phyloP scores from a whole-genome alignment of 2,888 invertebrate genomes.

The Apamea crenata region DNA sequence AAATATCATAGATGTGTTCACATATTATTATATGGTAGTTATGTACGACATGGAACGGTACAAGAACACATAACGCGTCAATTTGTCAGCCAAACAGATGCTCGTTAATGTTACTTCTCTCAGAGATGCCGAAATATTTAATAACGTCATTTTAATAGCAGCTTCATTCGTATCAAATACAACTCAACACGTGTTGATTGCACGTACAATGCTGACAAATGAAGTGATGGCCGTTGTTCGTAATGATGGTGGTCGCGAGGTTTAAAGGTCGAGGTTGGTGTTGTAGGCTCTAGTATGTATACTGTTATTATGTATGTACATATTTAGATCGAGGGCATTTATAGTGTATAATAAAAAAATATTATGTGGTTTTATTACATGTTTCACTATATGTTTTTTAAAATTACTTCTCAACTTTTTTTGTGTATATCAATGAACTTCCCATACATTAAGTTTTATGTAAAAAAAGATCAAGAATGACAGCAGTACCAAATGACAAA shows the following conservation, averaged over 20 bases:
- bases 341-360: background rate
- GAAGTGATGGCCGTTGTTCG: conserved; percentile 8
- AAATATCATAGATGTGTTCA: background rate
- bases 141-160: conserved; percentile 6
- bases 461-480: background rate
- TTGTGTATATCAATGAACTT: background rate
- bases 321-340: background rate
- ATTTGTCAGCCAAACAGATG: conserved; percentile 30
- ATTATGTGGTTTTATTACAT: background rate
- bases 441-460: background rate
- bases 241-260: background rate
- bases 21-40: background rate
- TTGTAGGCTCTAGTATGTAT: background rate
- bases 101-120: conserved; percentile 16
- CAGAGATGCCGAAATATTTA: background rate
- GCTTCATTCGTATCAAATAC: conserved; percentile 15
- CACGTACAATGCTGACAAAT: conserved; percentile 36
- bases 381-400: background rate
- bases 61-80: conserved; percentile 2
- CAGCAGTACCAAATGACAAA: too few relatives aligned
- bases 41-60: background rate
- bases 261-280: background rate
- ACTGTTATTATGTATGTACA: background rate
- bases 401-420: background rate
- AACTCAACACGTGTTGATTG: conserved; percentile 12